Evolutionary conservation across 2,888 invertebrate species (phyloP).

Genomic region (Marasmarcha lunaedactyla): DNA sequence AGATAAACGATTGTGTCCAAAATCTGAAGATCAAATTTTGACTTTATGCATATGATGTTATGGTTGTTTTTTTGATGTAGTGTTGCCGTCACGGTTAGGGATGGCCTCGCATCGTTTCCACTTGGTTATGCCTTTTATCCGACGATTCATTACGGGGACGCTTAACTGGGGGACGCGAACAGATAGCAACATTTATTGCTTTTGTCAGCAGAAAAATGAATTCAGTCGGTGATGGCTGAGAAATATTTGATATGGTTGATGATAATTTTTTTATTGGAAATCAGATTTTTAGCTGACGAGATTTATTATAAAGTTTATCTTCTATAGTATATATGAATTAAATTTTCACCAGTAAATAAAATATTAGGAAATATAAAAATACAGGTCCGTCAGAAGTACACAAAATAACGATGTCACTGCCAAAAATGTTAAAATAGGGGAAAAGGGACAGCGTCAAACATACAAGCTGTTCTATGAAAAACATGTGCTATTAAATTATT

Average conservation of each 20-base stretch:
- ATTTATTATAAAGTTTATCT: too few species aligned
- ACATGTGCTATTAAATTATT: too few species aligned
- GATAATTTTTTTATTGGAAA: neutral
- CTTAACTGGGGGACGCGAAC: conserved; percentile 46
- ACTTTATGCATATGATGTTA: neutral
- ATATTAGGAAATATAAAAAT: too few species aligned
- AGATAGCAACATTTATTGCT: conserved; percentile 67
- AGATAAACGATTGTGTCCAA: neutral
- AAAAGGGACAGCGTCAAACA: too few species aligned
- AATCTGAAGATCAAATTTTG: neutral
- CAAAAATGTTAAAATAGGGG: too few species aligned
- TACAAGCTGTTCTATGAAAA: too few species aligned
- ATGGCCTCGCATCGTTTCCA: conserved; percentile 46
- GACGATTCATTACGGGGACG: conserved; percentile 62
- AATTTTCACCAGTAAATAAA: too few species aligned
- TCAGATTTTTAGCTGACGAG: neutral
- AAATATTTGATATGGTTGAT: neutral
- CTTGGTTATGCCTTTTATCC: conserved; percentile 67
- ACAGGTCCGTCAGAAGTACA: too few species aligned
- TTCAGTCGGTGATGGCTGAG: conserved; percentile 42
- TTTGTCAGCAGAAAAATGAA: conserved; percentile 69
- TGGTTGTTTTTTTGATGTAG: neutral
- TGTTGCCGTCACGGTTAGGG: neutral
- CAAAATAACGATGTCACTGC: too few species aligned
- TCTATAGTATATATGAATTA: too few species aligned